Base-by-base conservation (phyloP, 35 echinoderm and acorn worm genomes). In the Heliocidaris tuberculata region DNA sequence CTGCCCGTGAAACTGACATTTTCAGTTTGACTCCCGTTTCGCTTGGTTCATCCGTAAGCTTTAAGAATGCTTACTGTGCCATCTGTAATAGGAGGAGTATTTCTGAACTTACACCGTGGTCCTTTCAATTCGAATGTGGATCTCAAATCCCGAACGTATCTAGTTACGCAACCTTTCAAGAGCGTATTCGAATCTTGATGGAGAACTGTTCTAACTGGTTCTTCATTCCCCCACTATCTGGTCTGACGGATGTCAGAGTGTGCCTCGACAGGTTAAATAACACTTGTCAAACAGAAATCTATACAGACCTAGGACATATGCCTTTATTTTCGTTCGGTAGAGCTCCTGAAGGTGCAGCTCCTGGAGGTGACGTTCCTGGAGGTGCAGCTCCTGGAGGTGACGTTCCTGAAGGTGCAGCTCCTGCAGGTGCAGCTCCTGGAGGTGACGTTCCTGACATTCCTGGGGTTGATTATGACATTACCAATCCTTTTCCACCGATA, bases 21-120 rank as follows among this genome's bases (percentile, higher is more conserved):
- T 48, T 89, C 31, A 32, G 13, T 17, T 30, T 89, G 5, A 30
- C 47, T 16, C 87, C 87, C 31, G 87, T 89, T 24, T 32, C 87
- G 17, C 29, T 89, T 7, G 47, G 17, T 13, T 32, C 31, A 42
- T 42, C 87, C 31, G 29, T 89, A 5, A 89, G 87, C 29, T 89
- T 89, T 9, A 89, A 89, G 47, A 89, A 89, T 48, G 31, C 47
- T 5, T 89, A 89, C 87, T 89, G 87, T 48, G 87, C 31, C 13
- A 42, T 35, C 5, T 89, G 87, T 19, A 89, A 89, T n/a, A 32
- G 87, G 47, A 32, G 10, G 32, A 89, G 31, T 89, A 15, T 89
- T 17, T n/a, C 10, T 42, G 47, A 89, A 4, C 29, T 89, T 17
- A 89, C 4, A 9, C 87, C 87, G 16, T 89, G 87, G 87, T 42